A percentile compares a stretch with the other conserved stretches of the same genome.
Conservation (phyloP, 2,888 invertebrate genomes). For the Pyrrhia umbra region DNA sequence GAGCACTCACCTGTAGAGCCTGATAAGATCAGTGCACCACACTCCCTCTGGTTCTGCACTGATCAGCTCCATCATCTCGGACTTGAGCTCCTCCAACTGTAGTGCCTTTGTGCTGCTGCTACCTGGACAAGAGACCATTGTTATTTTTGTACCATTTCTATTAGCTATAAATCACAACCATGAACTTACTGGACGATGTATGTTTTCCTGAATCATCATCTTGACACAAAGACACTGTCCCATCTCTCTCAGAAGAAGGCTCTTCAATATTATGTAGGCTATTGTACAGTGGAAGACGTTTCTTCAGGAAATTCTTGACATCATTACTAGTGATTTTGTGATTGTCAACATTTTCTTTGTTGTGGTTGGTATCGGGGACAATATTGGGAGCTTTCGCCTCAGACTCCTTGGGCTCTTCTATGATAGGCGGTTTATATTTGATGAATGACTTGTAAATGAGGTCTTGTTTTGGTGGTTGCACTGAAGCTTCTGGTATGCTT, state of each 20-base stretch:
- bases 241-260: conserved; percentile 34
- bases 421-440: conserved; percentile 4
- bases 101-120: conserved; percentile 63
- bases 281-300: conserved; percentile 66
- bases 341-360: conserved; percentile 23
- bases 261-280: conserved; percentile 58
- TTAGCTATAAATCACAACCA: neutral
- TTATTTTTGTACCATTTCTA: neutral
- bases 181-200: conserved; percentile 74
- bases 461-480: conserved; percentile 42
- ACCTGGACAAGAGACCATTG: conserved; percentile 62
- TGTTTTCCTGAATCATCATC: conserved; percentile 74
- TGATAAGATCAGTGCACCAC: conserved; percentile 83
- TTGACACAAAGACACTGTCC: conserved; percentile 42
- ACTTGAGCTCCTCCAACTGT: conserved; percentile 72
- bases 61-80: conserved; percentile 76
- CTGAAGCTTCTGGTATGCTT: conserved; percentile 71
- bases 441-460: conserved; percentile 62
- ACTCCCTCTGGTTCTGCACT: conserved; percentile 80
- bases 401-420: conserved; percentile 12
- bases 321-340: conserved; percentile 49
- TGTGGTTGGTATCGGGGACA: conserved; percentile 3
- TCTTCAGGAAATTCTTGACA: conserved; percentile 73
- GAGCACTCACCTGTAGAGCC: conserved; percentile 79
- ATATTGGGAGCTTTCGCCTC: conserved; percentile 15